Evolutionary conservation across 1,140 invertebrate species (phyloP), one percentile per base, ranked within the genome.

Genomic region (Drosophila virilis): DNA sequence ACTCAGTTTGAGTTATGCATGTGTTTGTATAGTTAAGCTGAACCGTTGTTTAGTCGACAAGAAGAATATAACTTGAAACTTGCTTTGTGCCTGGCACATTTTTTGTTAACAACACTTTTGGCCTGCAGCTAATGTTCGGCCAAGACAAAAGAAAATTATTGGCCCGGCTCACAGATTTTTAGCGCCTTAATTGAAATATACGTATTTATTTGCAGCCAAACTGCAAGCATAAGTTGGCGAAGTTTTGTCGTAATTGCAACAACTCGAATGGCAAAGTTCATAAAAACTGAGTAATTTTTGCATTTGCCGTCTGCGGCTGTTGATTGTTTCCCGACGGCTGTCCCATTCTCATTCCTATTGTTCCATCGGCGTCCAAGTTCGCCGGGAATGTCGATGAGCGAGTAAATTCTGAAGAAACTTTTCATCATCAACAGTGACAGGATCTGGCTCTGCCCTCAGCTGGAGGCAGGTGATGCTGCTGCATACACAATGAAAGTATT

Each of bases 401-500:
- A 48, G 55, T 77, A 73, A 84, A 77, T 80, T 74, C 77, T 77
- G 70, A 60, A 57, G 42, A 85, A 84, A 65, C 68, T 81, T 76
- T 66, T 22, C 60, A 55, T 60, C 68, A 71, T 70, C 73, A 64
- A 45, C 66, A 57, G 22, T 48, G 51, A 64, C 54, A 46, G 42
- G 43, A 40, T 48, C 33, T 64, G 42, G 66, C 43, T 7, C 22
- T 17, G 12, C 17, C 50, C 43, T 48, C 33, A 37, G 50, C 40
- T 55, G 51, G 17, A 12, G 38, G 45, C 61, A 72, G 69, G 61
- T 72, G 45, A 65, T 43, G 54, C n/a, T 43, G 38, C 52, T 69
- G 66, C 75, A 45, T 28, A 79, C 84, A 89, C 80, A 88, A 88
- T 80, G 83, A 77, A 84, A 82, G 84, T 88, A 89, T 88, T 88